Evolutionary conservation across 2,113 vertebrate genomes (phyloP).

Genomic region (Sturnus vulgaris): DNA sequence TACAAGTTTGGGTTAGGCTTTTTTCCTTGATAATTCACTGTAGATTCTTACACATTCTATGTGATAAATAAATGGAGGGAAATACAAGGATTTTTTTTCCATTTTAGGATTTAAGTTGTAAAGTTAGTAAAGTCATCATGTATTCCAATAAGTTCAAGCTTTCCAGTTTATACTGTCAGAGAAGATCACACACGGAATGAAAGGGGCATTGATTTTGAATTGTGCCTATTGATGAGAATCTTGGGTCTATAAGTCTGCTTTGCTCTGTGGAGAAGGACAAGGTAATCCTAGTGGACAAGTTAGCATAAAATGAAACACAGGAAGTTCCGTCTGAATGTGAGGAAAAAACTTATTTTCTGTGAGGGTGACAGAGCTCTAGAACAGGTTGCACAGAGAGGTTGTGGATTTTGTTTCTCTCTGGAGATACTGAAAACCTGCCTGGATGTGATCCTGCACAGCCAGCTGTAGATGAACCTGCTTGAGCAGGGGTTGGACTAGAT

Average conservation of each 20-base stretch:
- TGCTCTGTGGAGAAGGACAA: neutral
- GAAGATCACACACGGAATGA: neutral
- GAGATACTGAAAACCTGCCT: neutral
- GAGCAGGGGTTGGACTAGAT: neutral
- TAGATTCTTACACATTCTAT: neutral
- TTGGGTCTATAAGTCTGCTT: neutral
- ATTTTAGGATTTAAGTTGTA: neutral
- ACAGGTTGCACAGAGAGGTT: neutral
- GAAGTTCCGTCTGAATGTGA: neutral
- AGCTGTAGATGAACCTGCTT: neutral
- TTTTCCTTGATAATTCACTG: neutral
- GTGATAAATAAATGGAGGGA: neutral
- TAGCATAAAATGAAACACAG: neutral
- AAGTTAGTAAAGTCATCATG: neutral
- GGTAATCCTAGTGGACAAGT: neutral
- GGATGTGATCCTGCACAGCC: neutral
- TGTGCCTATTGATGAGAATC: neutral
- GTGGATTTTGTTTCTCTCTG: neutral
- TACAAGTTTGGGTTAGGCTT: accelerated
- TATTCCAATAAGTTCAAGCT: neutral
- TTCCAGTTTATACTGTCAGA: neutral
- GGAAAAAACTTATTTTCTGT: neutral
- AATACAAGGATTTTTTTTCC: neutral
- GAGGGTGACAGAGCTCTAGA: neutral
- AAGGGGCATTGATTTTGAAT: neutral